Base-by-base conservation (phyloP, 2,888 invertebrate species). In the Acronicta psi region DNA sequence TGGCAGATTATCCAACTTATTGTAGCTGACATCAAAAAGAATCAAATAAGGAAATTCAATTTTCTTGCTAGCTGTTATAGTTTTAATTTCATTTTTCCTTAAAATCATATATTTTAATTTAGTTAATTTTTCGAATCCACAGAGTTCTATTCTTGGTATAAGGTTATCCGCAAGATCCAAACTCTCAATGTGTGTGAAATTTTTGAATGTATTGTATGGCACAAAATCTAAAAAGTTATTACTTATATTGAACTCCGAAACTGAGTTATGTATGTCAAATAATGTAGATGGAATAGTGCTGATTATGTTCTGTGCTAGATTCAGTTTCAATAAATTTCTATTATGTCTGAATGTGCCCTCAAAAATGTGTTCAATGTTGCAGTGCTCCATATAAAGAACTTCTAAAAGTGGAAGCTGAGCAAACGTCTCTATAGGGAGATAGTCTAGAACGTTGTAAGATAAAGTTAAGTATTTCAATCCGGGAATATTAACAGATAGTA, bases 371-470 rank as follows among this genome's bases (percentile, higher is more conserved):
- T 95, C 93, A 64, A 98, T 95, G 59, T 96, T 95, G 71, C 97
- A 96, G 78, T 96, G 95, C 75, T 96, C 96, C 80, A 97, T 95
- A 50, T 95, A 93, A 64, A 98, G 93, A 38, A 96, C 95, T 86
- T 97, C 97, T 75, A 98, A 92, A 2, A 97, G 96, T 9, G 97
- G 97, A 62, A 98, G 90, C 45, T 97, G 96, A 73, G 96, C 95
- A 72, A 98, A 95, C 23, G 97, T 96, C 56, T 96, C 95, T 3
- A 95, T 93, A 66, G 96, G 96, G 62, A 97, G 95, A 79, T 95
- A 95, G 73, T 96, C 96, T 65, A 98, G 96, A 84, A 98, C 97
- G 86, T 98, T 98, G 74, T 96, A 95, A 4, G 97, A 97, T 42
- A 97, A 90, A 73, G 96, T 95, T 55, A 98, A 92, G 25, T 96